Evolutionary conservation across 2,113 vertebrate species (phyloP).

Genomic region (Ictalurus furcatus): DNA sequence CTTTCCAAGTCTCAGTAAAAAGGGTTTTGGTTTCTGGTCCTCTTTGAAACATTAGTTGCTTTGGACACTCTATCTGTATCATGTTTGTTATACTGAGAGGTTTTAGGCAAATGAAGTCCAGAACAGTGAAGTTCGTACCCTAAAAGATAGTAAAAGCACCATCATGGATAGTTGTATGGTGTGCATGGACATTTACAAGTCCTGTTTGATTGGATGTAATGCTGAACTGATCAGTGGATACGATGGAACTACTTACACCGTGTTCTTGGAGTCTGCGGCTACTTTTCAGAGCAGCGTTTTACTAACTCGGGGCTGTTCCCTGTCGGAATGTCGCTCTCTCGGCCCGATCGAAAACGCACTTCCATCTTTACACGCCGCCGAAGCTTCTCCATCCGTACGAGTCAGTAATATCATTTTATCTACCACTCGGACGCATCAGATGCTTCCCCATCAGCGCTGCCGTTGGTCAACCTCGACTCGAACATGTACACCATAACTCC

Average conservation of each 20-base stretch:
- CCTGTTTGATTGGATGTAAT: background rate
- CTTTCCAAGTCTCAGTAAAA: background rate
- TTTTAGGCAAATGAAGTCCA: background rate
- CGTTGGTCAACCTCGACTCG: background rate
- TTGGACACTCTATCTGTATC: background rate
- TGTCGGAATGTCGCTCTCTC: background rate
- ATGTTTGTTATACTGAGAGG: background rate
- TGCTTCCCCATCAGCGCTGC: background rate
- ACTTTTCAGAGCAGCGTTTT: background rate
- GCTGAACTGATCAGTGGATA: background rate
- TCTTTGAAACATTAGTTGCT: background rate
- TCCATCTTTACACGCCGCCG: background rate
- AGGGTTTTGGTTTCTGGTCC: background rate
- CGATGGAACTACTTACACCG: background rate
- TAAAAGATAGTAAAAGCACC: background rate
- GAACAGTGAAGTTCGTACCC: background rate
- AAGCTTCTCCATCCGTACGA: background rate
- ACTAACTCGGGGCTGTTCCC: background rate
- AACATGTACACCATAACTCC: background rate
- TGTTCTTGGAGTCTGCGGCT: background rate
- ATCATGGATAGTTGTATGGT: background rate
- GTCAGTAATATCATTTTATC: background rate
- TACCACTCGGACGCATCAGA: background rate
- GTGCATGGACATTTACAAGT: background rate
- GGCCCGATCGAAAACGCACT: background rate